Evolutionary conservation across 2,888 invertebrate genomes (phyloP), one percentile per base, ranked within the genome.

Genomic region (Nomada ferruginata): DNA sequence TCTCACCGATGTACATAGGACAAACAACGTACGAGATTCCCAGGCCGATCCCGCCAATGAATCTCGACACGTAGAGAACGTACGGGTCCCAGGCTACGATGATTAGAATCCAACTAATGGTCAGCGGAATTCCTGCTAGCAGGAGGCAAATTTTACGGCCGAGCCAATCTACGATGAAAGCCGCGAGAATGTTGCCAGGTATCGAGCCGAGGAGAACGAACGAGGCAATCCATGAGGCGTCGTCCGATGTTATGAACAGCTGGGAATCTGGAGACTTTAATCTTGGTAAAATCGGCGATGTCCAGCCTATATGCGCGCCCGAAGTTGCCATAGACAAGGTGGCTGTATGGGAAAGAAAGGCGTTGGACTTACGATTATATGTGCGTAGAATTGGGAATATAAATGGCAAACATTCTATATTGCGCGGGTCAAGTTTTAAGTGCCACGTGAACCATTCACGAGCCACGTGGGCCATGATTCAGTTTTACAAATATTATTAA

Each of bases 1-100:
- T 95, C 90, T 95, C 95, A 65, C 95, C 95, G 36, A 95, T 95
- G 90, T 95, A 95, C 95, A 95, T 95, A 0, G 95, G 95, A 26
- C 95, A 95, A 1, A 95, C 95, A 29, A 95, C 95, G 93, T 95
- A 95, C 68, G 95, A 94, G 5, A 95, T 94, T n/a, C 95, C 95
- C 57, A 94, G 96, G 0, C 96, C 95, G 15, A 96, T 91, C 0
- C 96, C 96, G 52, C 95, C 95, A 91, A 96, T 94, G 93, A 96
- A 92, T 72, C 95, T 93, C 0, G 95, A 94, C 9, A 95, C 94
- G 92, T 96, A 95, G n/a, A 96, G 94, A 64, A 95, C 90, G 59
- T 94, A 92, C 1, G 95, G 95, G 5, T 94, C 95, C 70, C 94
- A 94, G 44, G 96, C 96, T 52, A 95, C 93, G 83, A 96, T 95